Evolutionary conservation across 1,140 invertebrate species (phyloP).

Genomic region (Vollenhovia emeryi): DNA sequence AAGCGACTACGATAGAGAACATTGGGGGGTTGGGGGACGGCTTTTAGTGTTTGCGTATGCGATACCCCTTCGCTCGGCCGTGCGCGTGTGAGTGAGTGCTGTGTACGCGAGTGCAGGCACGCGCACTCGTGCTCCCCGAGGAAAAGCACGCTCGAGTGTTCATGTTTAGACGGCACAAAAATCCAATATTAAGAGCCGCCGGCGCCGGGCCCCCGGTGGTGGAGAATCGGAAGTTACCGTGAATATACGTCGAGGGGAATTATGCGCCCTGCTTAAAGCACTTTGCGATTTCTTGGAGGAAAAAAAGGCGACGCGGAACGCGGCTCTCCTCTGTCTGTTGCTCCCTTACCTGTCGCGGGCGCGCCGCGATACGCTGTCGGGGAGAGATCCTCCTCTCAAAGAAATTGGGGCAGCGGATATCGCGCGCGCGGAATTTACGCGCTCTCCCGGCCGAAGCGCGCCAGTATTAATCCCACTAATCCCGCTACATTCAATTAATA

Average conservation of each 20-base stretch:
- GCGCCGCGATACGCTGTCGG: not conserved
- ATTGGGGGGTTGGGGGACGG: not conserved
- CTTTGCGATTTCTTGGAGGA: constrained; percentile 12
- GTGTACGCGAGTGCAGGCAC: not conserved
- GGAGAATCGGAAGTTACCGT: constrained; percentile 44
- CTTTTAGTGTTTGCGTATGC: constrained; percentile 48
- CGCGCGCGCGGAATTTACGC: constrained; percentile 32
- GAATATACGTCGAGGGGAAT: constrained; percentile 64
- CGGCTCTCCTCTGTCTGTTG: not conserved
- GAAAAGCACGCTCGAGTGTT: constrained; percentile 46
- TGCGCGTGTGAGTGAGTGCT: not conserved
- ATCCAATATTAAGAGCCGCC: constrained; percentile 75
- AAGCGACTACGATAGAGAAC: constrained; percentile 23
- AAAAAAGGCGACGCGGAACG: constrained; percentile 25
- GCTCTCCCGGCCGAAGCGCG: constrained; percentile 5
- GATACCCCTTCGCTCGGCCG: not conserved
- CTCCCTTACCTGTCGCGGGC: not conserved
- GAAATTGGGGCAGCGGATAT: constrained; percentile 31
- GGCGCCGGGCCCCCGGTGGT: constrained; percentile 15
- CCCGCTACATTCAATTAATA: constrained; percentile 29
- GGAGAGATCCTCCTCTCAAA: constrained; percentile 41
- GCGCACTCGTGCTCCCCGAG: constrained; percentile 7
- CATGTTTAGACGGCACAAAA: constrained; percentile 70
- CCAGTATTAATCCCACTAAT: constrained; percentile 30
- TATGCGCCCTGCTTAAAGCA: constrained; percentile 56